Evolutionary conservation across 2,888 invertebrate species (phyloP).

Genomic region (Ochropleura plecta): DNA sequence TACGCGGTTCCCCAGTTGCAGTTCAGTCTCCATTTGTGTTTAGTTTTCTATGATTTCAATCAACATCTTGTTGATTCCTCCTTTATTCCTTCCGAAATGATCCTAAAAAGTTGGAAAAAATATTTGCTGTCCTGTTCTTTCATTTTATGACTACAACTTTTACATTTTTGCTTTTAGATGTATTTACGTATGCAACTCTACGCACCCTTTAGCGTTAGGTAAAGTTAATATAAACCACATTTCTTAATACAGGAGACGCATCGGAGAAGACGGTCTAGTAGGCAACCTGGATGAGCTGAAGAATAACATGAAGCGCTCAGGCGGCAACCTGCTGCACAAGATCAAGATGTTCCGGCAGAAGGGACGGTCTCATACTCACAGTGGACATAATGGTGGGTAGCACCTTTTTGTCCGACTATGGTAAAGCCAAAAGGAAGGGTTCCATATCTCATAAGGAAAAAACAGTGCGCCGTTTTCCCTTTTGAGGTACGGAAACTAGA

Average conservation of each 20-base stretch:
- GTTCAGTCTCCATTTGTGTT: too few species aligned
- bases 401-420: not conserved
- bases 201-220: not conserved
- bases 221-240: not conserved
- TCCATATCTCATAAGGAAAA: too few species aligned
- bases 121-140: not conserved
- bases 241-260: slow-evolving; percentile 74
- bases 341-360: slow-evolving; percentile 89
- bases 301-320: slow-evolving; percentile 88
- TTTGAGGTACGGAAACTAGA: too few species aligned
- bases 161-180: not conserved
- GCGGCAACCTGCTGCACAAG: slow-evolving; percentile 87
- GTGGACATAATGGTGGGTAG: slow-evolving; percentile 73
- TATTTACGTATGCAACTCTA: not conserved
- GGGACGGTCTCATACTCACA: slow-evolving; percentile 80
- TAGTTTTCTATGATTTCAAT: too few species aligned
- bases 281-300: slow-evolving; percentile 87
- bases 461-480: too few species aligned
- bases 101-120: not conserved
- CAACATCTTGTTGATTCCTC: too few species aligned
- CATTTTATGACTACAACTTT: not conserved
- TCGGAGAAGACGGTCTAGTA: slow-evolving; percentile 82
- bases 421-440: not conserved
- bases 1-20: too few species aligned
- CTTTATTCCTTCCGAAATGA: not conserved